Evolutionary conservation across 1,140 invertebrate genomes (phyloP).

Genomic region (Harpegnathos saltator): DNA sequence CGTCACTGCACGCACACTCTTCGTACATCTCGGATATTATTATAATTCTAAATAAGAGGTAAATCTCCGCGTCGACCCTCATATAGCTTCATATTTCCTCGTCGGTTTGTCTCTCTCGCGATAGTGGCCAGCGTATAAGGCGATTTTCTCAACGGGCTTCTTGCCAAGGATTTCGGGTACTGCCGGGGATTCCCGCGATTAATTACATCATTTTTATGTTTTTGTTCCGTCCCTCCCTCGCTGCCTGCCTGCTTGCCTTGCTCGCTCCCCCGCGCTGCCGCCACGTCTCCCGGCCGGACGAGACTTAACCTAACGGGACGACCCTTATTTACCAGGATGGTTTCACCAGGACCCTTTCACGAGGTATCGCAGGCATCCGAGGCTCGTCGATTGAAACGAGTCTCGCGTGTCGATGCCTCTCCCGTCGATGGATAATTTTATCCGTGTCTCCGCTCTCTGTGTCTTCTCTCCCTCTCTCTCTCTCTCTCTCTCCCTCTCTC

Average conservation of each 20-base stretch:
- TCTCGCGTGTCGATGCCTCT: background rate
- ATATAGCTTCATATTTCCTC: conserved; percentile 16
- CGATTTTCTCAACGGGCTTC: conserved; percentile 64
- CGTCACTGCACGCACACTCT: background rate
- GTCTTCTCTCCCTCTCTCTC: no score
- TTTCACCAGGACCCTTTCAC: conserved; percentile 20
- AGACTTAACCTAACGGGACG: background rate
- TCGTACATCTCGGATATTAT: background rate
- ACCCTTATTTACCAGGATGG: conserved; percentile 4
- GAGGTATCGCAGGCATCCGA: background rate
- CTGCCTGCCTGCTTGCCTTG: background rate
- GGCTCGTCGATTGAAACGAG: background rate
- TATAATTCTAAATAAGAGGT: background rate
- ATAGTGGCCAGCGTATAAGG: conserved; percentile 45
- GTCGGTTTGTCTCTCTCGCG: conserved; percentile 11
- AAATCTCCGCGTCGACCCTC: background rate
- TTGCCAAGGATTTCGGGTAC: conserved; percentile 50
- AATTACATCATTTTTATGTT: conserved; percentile 41
- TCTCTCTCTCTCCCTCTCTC: no score
- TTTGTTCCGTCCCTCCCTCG: no score
- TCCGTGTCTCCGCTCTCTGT: background rate
- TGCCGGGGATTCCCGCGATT: conserved; percentile 21
- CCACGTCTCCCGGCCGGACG: no score
- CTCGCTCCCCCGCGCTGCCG: no score
- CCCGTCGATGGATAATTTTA: background rate